Base-by-base conservation (phyloP, 2,888 invertebrate species). In the Heteromurus nitidus region DNA sequence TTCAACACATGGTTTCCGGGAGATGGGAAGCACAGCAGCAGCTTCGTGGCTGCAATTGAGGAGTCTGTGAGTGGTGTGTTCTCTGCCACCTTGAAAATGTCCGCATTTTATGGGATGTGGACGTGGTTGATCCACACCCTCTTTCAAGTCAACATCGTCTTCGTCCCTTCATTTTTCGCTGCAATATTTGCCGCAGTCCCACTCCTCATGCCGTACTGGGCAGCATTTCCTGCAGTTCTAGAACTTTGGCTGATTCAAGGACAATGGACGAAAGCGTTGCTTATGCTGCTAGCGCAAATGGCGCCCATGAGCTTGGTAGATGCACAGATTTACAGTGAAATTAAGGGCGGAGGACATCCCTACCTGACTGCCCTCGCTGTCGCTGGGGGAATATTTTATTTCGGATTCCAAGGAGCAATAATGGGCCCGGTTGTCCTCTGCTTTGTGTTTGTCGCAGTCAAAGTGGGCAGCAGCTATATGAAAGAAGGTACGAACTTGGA, bases 111-210 rank as follows among this genome's bases (percentile, higher is more conserved):
- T 89, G 99, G 98, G 0, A 91, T 99, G 84, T 99, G 98, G 93
- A 99, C 99, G 0, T 99, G 98, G 97, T 92, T 99, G 83, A 95
- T 97, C 69, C 99, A 99, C 89, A 96, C 96, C 85, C 91, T 99
- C 13, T 98, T 99, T 89, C 95, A 95, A 77, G 95, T 92, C 2
- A 96, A 96, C 89, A 95, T 99, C 82, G 96, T 99, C 42, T 99
- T 98, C 89, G 92, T 99, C 85, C 98, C 99, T 0, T 95, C 97
- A 88, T 96, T 95, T 64, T 90, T 98, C 88, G 99, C 98, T 0
- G 95, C 97, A 1, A 91, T 98, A 73, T 91, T 99, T 88, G 98
- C 97, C 1, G 99, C 98, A 0, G 95, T 99, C 3, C 99, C 99
- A 1, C 96, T 99, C 90, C 91, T 99, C 80, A 98, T 98, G 9